Base-by-base conservation (phyloP, 2,888 invertebrate genomes). In the Drosophila silvestris region DNA sequence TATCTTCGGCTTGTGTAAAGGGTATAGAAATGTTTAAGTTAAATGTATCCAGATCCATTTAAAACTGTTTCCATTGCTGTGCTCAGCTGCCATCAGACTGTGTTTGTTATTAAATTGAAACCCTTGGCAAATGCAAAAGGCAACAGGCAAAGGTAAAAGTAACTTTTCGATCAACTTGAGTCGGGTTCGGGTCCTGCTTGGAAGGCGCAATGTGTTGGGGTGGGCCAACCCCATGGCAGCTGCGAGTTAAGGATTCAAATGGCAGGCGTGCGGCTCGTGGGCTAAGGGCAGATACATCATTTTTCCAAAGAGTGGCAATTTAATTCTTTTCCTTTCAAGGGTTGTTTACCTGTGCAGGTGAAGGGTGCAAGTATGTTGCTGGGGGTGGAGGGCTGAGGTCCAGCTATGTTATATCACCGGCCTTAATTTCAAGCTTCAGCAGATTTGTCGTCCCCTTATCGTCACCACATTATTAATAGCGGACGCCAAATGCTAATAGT, bases 161-260 rank as follows among this genome's bases (percentile, higher is more conserved):
- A 76, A 79, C 85, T 89, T 89, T 88, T 89, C 89, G 83, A 89
- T 89, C 89, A 89, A 85, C 70, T 86, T 89, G 89, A 89, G 84
- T 70, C 62, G 82, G 88, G 88, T 85, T 68, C 61, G 61, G 69
- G 66, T 61, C 33, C 16, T 22, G 39, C 28, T 28, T 22, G 35
- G 37, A 22, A n/a, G 33, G 39, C 14, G 16, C 19, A 6, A 16
- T 37, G 37, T 52, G 52, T 53, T 53, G 14, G 28, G 35, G 10
- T 26, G 35, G 22, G 30, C 35, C 35, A 35, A 35, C 35, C 5
- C 35, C 35, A 28, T n/a, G 26, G 70, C 74, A 68, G 74, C 77
- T 74, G 77, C 35, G 44, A 56, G 64, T 35, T 32, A 68, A 50
- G 68, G 61, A 74, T 66, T 77, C 69, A 69, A 77, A 74, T 78